Evolutionary conservation across 2,797 vertebrate genomes (phyloP), one percentile per base, ranked within the genome.

Genomic region (Macropodus opercularis): DNA sequence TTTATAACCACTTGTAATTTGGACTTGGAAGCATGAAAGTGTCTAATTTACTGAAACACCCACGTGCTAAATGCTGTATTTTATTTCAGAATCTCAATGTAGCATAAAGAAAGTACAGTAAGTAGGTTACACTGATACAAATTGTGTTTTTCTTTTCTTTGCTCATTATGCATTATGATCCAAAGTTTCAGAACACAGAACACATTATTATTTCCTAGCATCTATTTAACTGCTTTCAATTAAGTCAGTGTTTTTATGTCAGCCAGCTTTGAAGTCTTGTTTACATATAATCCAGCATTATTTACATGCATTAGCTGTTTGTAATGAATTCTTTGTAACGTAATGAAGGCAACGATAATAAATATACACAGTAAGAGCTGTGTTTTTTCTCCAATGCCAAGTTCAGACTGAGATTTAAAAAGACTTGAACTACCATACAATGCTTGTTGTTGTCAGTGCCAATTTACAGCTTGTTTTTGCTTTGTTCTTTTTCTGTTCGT

Each of bases 31-130:
- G 12, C 29, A 32, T 13, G 40, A 18, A 26, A 3, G 2, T 43
- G 19, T 54, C 22, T 52, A 15, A 72, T 59, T 47, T 69, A 14
- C 56, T 19, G 14, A 17, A 59, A 66, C 44, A 41, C 29, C 39
- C 43, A 72, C 31, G 0, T 53, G 49, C 34, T 41, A 67, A 42
- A 67, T 63, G 48, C 29, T 48, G 24, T 2, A 39, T 57, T 54
- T 44, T 11, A 40, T 34, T 35, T 64, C 48, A n/a, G n/a, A 35
- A 63, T 39, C 3, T 29, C 3, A 59, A 35, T 13, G 12, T 5
- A 63, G 53, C 54, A 3, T 34, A 39, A 34, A 17, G 36, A 19
- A 15, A 35, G 26, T 11, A 50, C 46, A 50, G 54, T 44, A 48
- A 56, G 44, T 24, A 32, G 10, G 32, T 24, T 31, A 15, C 26